phyloP scores from a whole-genome alignment of 2,113 vertebrate species.

The Nesoenas mayeri region DNA sequence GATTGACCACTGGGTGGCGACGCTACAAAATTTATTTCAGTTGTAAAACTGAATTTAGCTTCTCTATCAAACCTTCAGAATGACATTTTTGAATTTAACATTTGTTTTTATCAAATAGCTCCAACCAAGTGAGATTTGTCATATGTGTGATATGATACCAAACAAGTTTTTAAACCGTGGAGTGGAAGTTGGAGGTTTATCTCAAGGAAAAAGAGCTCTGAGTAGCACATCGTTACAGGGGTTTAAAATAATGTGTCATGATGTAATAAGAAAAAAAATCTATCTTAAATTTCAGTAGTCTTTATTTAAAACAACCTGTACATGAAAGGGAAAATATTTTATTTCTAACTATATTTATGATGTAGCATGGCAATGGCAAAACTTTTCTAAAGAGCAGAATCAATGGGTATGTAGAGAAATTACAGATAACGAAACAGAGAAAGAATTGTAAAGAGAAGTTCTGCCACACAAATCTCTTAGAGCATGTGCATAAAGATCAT shows the following conservation, averaged over 20 bases:
- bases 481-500: background rate
- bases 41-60: fast-evolving
- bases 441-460: background rate
- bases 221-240: background rate
- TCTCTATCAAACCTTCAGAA: fast-evolving
- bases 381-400: background rate
- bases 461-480: background rate
- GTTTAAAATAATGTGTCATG: background rate
- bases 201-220: background rate
- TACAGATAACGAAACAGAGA: background rate
- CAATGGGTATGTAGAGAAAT: background rate
- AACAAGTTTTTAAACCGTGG: background rate
- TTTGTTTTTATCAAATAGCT: background rate
- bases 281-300: background rate
- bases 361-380: background rate
- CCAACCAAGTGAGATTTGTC: background rate
- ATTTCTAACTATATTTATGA: background rate
- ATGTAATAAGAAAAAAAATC: background rate
- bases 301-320: background rate
- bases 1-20: background rate
- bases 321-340: background rate
- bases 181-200: background rate
- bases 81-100: fast-evolving
- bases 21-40: background rate
- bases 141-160: background rate